These are phyloP conservation scores for Schizothorax lantsangensis DNA, from an alignment of 2,797 vertebrate genomes.

Conservation along the genomic window DNA sequence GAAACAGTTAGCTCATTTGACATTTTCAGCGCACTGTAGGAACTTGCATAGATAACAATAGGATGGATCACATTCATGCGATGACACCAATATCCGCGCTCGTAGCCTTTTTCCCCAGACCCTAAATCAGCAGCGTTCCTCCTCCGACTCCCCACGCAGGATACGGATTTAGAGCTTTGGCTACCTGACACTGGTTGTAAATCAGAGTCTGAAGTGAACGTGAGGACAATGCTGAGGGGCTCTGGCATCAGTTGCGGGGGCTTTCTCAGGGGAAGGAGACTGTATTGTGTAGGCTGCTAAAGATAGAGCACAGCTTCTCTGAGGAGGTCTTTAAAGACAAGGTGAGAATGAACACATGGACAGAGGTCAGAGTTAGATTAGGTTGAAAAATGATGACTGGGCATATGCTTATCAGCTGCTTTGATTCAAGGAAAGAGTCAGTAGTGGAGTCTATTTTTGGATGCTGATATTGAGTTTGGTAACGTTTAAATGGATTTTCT, in stretches of 20 bases:
- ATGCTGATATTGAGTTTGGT: slow-evolving; percentile 48
- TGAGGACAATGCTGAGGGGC: slow-evolving; percentile 49
- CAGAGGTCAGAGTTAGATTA: slow-evolving; percentile 47
- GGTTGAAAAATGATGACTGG: slow-evolving; percentile 32
- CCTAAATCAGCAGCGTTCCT: slow-evolving; percentile 49
- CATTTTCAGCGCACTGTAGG: slow-evolving; percentile 31
- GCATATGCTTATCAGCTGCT: slow-evolving; percentile 51
- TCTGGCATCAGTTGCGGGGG: slow-evolving; percentile 35
- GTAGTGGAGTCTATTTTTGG: slow-evolving; percentile 52
- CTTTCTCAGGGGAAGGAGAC: slow-evolving; percentile 36
- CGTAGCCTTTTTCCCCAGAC: slow-evolving; percentile 36
- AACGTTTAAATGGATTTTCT: slow-evolving; percentile 37
- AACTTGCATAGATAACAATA: slow-evolving; percentile 39
- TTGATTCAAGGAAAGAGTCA: slow-evolving; percentile 49
- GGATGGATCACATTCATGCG: slow-evolving; percentile 22
- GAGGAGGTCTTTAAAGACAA: slow-evolving; percentile 53
- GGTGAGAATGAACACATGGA: slow-evolving; percentile 48
- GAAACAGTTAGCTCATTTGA: slow-evolving; percentile 43
- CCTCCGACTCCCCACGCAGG: slow-evolving; percentile 22
- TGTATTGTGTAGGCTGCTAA: slow-evolving; percentile 49
- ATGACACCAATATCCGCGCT: slow-evolving; percentile 37
- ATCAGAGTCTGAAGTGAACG: slow-evolving; percentile 50
- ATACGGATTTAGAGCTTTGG: slow-evolving; percentile 46
- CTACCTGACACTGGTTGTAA: slow-evolving; percentile 52
- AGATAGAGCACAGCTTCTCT: slow-evolving; percentile 41